These are phyloP conservation scores for Ictidomys tridecemlineatus DNA, from an alignment of 2,113 vertebrate genomes.

Conservation along the genomic window DNA sequence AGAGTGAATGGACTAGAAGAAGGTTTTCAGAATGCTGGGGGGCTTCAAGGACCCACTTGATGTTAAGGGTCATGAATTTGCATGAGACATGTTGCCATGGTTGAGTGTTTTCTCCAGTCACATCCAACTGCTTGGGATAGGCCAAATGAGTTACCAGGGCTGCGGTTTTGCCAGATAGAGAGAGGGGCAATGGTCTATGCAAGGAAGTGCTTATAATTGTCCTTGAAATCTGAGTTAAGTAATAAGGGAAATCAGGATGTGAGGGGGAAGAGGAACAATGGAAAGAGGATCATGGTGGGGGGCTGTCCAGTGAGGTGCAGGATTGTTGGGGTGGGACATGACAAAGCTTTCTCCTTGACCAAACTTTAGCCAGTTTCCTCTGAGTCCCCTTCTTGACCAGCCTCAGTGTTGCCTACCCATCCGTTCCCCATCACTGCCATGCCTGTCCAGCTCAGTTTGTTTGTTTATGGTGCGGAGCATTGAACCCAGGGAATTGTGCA, in stretches of 20 bases:
- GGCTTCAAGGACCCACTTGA: not conserved
- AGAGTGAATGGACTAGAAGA: not conserved
- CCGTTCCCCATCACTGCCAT: not conserved
- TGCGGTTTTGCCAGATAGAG: constrained; percentile 10
- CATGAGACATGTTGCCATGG: not conserved
- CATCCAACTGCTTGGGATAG: not conserved
- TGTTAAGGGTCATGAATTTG: not conserved
- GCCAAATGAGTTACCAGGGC: not conserved
- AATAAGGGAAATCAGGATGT: not conserved
- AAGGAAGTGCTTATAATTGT: not conserved
- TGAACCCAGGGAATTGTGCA: too few species aligned
- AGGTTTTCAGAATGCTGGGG: not conserved
- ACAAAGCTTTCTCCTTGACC: not conserved
- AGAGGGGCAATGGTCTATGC: not conserved
- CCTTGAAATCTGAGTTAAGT: not conserved
- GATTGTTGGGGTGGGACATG: not conserved
- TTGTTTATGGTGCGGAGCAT: too few species aligned
- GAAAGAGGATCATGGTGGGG: not conserved
- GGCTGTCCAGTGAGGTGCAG: not conserved
- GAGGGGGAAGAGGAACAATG: not conserved
- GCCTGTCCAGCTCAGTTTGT: not conserved
- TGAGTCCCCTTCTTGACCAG: not conserved
- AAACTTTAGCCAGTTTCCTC: not conserved
- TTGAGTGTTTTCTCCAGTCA: not conserved
- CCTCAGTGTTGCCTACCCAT: not conserved